Evolutionary conservation across 2,797 vertebrate genomes (phyloP).

Genomic region (Philypnodon macrostomus): DNA sequence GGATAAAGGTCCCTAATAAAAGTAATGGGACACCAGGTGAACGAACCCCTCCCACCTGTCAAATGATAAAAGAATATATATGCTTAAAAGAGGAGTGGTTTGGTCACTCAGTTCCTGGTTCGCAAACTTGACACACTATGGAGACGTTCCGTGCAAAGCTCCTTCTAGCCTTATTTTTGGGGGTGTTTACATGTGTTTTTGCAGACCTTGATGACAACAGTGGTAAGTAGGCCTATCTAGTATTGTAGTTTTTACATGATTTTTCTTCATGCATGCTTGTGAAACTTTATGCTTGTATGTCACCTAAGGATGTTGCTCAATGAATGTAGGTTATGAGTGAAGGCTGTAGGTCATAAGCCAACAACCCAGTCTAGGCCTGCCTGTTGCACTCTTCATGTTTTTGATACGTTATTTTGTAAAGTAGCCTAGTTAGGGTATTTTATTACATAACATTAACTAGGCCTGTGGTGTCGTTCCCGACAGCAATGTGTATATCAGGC

Average conservation of each 20-base stretch:
- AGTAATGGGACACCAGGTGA: too few species aligned
- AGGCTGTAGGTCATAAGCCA: too few species aligned
- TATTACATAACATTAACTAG: too few species aligned
- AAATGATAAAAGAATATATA: background rate
- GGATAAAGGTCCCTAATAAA: too few species aligned
- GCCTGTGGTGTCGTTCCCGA: too few species aligned
- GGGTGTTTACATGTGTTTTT: conserved; percentile 12
- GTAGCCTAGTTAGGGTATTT: too few species aligned
- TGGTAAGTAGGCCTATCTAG: conserved; percentile 30
- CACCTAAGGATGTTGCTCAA: background rate
- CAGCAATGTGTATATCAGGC: too few species aligned
- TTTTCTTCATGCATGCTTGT: background rate
- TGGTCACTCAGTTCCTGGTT: background rate
- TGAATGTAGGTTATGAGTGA: too few species aligned
- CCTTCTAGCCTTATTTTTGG: background rate
- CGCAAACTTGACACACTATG: conserved; percentile 13
- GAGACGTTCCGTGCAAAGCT: background rate
- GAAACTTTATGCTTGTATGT: too few species aligned
- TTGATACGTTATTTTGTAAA: too few species aligned
- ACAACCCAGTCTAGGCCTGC: too few species aligned
- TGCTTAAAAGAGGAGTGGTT: background rate
- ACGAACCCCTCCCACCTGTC: background rate
- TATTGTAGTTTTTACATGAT: background rate
- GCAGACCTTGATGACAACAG: conserved; percentile 22
- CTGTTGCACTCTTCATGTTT: too few species aligned